phyloP scores from a whole-genome alignment of 2,888 invertebrate species.

The Hydrotaea diabolus region DNA sequence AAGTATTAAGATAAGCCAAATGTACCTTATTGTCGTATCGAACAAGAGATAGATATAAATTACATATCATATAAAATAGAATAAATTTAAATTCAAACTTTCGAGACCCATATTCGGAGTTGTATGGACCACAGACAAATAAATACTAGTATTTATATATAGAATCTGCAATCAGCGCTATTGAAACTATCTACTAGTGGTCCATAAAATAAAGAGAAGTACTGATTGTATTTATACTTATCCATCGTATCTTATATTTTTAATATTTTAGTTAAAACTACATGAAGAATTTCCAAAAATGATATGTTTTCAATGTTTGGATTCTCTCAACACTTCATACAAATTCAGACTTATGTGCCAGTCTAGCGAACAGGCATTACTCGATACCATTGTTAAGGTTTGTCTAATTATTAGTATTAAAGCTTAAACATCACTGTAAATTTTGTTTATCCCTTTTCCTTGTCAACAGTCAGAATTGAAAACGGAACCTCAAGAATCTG shows the following conservation, averaged over 20 bases:
- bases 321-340: constrained; percentile 73
- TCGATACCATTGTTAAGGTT: constrained; percentile 76
- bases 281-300: constrained; percentile 77
- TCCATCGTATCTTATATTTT: not conserved
- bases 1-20: too few relatives aligned
- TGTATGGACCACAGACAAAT: too few relatives aligned
- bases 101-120: too few relatives aligned
- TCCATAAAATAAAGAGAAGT: too few relatives aligned
- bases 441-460: not conserved
- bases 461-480: constrained; percentile 73
- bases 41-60: too few relatives aligned
- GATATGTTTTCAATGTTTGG: constrained; percentile 76
- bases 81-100: too few relatives aligned
- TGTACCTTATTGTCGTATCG: too few relatives aligned
- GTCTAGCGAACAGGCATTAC: constrained; percentile 75
- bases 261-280: constrained; percentile 72
- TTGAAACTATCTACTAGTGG: too few relatives aligned
- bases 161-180: too few relatives aligned
- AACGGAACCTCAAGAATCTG: constrained; percentile 71
- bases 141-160: too few relatives aligned
- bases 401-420: not conserved
- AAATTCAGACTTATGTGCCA: constrained; percentile 77
- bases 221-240: too few relatives aligned
- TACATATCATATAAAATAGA: too few relatives aligned
- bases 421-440: not conserved